Conservation (phyloP, 2,113 vertebrate genomes). For the Martes martes region DNA sequence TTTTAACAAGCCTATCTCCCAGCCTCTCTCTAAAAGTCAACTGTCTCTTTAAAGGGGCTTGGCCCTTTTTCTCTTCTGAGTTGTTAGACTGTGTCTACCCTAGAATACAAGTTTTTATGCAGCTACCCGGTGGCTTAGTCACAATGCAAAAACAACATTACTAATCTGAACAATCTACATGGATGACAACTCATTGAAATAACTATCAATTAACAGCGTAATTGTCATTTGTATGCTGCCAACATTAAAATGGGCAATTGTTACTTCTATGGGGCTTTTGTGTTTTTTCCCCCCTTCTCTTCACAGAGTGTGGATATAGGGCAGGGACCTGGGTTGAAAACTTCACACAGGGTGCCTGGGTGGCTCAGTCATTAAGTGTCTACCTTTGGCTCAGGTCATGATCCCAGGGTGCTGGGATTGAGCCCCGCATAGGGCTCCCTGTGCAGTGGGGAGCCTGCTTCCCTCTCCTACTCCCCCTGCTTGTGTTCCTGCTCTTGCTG, state of each 20-base stretch:
- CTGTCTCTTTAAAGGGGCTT: constrained; percentile 8
- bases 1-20: not conserved
- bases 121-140: constrained; percentile 52
- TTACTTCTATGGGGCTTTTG: constrained; percentile 63
- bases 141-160: constrained; percentile 56
- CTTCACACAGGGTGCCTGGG: not conserved
- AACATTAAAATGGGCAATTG: constrained; percentile 71
- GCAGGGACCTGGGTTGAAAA: constrained; percentile 29
- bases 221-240: constrained; percentile 70
- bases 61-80: not conserved
- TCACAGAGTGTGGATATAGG: constrained; percentile 29
- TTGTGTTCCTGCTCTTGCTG: too few species aligned
- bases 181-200: constrained; percentile 63
- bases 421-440: too few species aligned
- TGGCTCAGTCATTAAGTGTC: too few species aligned
- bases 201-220: constrained; percentile 72
- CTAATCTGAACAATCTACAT: constrained; percentile 67
- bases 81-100: not conserved
- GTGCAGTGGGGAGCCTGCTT: too few species aligned
- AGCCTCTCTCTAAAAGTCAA: not conserved
- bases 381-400: too few species aligned
- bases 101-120: constrained; percentile 42
- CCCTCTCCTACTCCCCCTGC: too few species aligned
- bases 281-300: not conserved
- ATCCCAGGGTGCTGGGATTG: too few species aligned